A percentile compares a stretch with the other conserved stretches of the same genome.
phyloP scores from a whole-genome alignment of 2,797 vertebrate species.

The Orientallactaga sibirica region DNA sequence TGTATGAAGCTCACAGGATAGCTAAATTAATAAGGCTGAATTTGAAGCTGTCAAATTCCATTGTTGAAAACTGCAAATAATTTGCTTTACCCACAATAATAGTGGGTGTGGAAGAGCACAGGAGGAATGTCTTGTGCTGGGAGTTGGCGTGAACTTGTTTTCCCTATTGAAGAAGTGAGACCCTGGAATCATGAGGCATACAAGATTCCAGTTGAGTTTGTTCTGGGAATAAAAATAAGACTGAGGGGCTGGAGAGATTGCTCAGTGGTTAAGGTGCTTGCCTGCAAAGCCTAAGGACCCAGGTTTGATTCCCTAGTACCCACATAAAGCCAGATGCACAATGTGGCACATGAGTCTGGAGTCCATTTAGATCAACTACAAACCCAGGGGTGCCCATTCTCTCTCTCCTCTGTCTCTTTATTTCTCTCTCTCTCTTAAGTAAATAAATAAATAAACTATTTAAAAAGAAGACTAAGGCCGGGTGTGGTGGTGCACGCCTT shows the following conservation, averaged over 20 bases:
- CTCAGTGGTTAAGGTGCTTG: too few relatives aligned
- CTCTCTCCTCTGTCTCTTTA: too few relatives aligned
- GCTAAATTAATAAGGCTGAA: constrained; percentile 26
- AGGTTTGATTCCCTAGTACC: too few relatives aligned
- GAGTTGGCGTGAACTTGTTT: not conserved
- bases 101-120: not conserved
- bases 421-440: too few relatives aligned
- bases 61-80: not conserved
- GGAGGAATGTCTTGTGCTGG: not conserved
- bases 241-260: not conserved
- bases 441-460: too few relatives aligned
- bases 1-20: not conserved
- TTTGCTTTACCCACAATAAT: not conserved
- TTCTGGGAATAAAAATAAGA: not conserved
- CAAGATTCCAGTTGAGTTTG: not conserved
- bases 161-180: not conserved
- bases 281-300: too few relatives aligned
- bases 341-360: too few relatives aligned
- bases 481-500: too few relatives aligned
- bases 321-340: too few relatives aligned
- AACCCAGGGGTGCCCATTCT: too few relatives aligned
- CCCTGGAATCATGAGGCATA: not conserved
- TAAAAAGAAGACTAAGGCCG: too few relatives aligned
- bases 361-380: too few relatives aligned
- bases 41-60: constrained; percentile 4